Conservation (phyloP, 2,797 vertebrate species). For the Hypotaenidia philippensis region DNA sequence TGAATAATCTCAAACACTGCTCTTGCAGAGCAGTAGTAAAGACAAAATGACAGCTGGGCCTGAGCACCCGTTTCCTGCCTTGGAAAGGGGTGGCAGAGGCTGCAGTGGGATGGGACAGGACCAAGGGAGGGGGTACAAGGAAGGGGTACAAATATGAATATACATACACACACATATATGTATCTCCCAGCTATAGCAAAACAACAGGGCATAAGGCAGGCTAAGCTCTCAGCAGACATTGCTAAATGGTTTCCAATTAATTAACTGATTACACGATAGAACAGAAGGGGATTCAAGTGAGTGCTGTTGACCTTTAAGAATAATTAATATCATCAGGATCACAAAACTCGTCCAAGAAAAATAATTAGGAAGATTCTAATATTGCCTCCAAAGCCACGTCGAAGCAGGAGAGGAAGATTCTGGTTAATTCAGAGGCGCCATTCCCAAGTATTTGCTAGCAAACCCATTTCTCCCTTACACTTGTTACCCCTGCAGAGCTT, state of each 20-base stretch:
- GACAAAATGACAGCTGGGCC: neutral
- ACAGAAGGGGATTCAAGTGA: slow-evolving; percentile 85
- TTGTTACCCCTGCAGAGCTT: neutral
- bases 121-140: neutral
- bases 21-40: neutral
- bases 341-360: slow-evolving; percentile 82
- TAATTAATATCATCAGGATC: slow-evolving; percentile 87
- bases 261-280: slow-evolving; percentile 86
- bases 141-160: neutral
- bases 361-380: slow-evolving; percentile 82
- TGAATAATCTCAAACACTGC: neutral
- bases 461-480: neutral
- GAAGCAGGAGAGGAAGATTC: slow-evolving; percentile 32
- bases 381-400: slow-evolving; percentile 63
- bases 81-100: neutral
- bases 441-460: neutral
- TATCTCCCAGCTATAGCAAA: slow-evolving; percentile 31
- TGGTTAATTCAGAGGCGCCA: slow-evolving; percentile 33
- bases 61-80: neutral
- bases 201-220: slow-evolving; percentile 60
- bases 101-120: neutral
- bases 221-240: slow-evolving; percentile 70
- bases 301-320: slow-evolving; percentile 87
- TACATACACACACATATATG: neutral
- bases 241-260: slow-evolving; percentile 86